Evolutionary conservation across 2,888 invertebrate genomes (phyloP).

Genomic region (Oithona nana): DNA sequence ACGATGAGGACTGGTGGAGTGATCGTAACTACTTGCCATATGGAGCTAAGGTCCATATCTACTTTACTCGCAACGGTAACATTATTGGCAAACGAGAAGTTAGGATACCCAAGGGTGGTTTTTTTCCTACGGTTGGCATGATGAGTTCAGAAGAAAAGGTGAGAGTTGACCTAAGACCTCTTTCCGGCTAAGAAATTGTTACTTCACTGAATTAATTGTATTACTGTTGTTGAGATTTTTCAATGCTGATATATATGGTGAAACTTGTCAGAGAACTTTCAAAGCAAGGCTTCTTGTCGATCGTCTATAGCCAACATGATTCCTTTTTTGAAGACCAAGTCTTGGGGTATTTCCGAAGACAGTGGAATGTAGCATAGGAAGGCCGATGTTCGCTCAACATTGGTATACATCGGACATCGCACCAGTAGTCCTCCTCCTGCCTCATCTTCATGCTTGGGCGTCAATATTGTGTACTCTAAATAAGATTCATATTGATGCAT

Average conservation of each 20-base stretch:
- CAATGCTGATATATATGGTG: too few relatives aligned
- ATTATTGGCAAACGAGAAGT: constrained; percentile 32
- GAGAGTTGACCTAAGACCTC: constrained; percentile 33
- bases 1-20: not conserved
- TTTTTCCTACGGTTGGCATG: constrained; percentile 36
- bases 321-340: not conserved
- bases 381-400: not conserved
- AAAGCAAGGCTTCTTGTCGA: too few relatives aligned
- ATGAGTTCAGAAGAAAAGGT: constrained; percentile 34
- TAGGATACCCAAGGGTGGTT: constrained; percentile 34
- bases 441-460: not conserved
- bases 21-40: not conserved
- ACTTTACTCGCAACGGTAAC: constrained; percentile 35
- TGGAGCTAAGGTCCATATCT: constrained; percentile 25
- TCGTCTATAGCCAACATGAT: not conserved
- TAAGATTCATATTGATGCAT: not conserved
- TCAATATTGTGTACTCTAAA: not conserved
- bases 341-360: not conserved
- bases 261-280: too few relatives aligned
- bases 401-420: not conserved
- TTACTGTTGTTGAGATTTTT: too few relatives aligned
- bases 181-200: constrained; percentile 33
- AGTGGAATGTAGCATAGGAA: not conserved
- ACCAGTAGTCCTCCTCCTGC: not conserved
- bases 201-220: too few relatives aligned